Evolutionary conservation across 2,113 vertebrate species (phyloP), one percentile per base, ranked within the genome.

Genomic region (Atractosteus spatula): DNA sequence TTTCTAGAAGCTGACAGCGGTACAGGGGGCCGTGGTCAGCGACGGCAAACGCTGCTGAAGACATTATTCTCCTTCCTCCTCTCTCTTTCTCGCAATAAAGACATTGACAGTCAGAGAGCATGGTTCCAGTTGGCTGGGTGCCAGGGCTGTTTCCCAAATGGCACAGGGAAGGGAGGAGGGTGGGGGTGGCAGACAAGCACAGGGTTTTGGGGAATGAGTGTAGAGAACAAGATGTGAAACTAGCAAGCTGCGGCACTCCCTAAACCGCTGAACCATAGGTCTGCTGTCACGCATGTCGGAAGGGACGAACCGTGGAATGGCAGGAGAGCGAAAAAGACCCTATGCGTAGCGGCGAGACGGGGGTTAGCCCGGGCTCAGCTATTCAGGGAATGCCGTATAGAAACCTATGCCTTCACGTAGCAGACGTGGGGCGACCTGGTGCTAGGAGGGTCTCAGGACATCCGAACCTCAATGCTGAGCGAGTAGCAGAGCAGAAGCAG

Each of bases 21-120:
- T 77, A 5, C 41, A 73, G 76, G 78, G 76, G 81, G 64, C 67
- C 4, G 57, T 41, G 57, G 61, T 41, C 17, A 79, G 67, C 41
- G 44, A 61, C 76, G 69, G 72, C 66, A 70, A 29, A 14, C 69
- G 84, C 88, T 90, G 88, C 78, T 85, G 71, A 81, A 86, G 86
- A 83, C 88, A 87, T 91, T 89, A 91, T 77, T 87, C 81, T 71
- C 74, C 74, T 29, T 59, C 43, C 68, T 59, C 74, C 71, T 69
- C 75, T 75, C 64, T 71, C 62, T 74, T 47, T 70, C 70, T 81
- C 75, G 75, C 81, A 79, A 87, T 87, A 84, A 85, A 87, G 86
- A 83, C 82, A 82, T 81, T 81, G 82, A 84, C 84, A 83, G 73
- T 77, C 81, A 62, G 74, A 29, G 29, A 85, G 82, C 80, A 0